A percentile compares a stretch with the other conserved stretches of the same genome.
These are phyloP conservation scores for Tinea semifulvella DNA, from an alignment of 2,888 invertebrate genomes.

Conservation along the genomic window DNA sequence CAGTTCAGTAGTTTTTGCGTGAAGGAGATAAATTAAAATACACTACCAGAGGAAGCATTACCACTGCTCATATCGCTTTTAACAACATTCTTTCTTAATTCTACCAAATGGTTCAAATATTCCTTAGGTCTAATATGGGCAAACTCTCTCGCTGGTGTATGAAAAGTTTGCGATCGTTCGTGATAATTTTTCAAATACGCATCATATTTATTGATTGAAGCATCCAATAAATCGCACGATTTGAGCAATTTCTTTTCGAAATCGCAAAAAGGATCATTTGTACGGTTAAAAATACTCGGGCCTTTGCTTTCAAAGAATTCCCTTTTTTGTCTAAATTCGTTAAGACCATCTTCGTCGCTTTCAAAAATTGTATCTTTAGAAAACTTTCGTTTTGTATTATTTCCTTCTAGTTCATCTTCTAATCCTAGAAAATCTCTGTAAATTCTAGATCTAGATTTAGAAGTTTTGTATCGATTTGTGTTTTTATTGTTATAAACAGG, in stretches of 20 bases:
- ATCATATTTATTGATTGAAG: conserved; percentile 38
- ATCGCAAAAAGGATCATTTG: conserved; percentile 25
- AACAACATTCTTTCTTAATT: conserved; percentile 62
- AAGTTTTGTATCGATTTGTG: conserved; percentile 26
- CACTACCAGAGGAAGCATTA: conserved; percentile 7
- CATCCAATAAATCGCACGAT: conserved; percentile 41
- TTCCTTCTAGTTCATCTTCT: conserved; percentile 23
- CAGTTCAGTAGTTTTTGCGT: background rate
- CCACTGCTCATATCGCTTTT: conserved; percentile 38
- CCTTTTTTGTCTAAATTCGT: conserved; percentile 24
- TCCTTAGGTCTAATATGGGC: conserved; percentile 45
- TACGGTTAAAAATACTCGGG: conserved; percentile 18
- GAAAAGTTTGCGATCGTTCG: background rate
- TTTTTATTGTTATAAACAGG: conserved; percentile 34
- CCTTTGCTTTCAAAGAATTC: conserved; percentile 27
- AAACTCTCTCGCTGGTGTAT: conserved; percentile 23
- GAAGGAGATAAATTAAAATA: conserved; percentile 13
- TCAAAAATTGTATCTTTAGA: conserved; percentile 22
- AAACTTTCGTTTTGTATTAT: conserved; percentile 15
- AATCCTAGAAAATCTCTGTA: conserved; percentile 34
- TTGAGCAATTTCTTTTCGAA: conserved; percentile 37
- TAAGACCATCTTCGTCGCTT: conserved; percentile 21
- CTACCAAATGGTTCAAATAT: conserved; percentile 66
- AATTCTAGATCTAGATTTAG: conserved; percentile 28
- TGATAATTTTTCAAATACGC: conserved; percentile 27